These are phyloP conservation scores for Drosophila acutilabella DNA, from an alignment of 2,888 invertebrate genomes.

Conservation along the genomic window DNA sequence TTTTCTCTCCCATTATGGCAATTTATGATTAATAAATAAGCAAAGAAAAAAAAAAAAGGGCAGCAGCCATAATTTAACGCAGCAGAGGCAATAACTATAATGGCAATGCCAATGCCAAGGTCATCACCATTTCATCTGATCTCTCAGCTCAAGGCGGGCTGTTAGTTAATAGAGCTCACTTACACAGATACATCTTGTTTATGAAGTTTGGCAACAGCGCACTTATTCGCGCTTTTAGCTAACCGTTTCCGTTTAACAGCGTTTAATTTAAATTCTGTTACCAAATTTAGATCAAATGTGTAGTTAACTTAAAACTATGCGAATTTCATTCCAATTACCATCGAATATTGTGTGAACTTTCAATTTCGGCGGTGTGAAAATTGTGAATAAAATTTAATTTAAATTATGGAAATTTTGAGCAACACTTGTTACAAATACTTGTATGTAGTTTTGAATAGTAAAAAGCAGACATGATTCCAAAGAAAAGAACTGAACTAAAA, in stretches of 20 bases:
- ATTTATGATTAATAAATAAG: constrained; percentile 76
- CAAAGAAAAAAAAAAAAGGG: constrained; percentile 13
- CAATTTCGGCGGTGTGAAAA: not conserved
- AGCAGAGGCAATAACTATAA: constrained; percentile 1
- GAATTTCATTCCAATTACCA: not conserved
- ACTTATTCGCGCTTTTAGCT: constrained; percentile 27
- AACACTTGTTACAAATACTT: not conserved
- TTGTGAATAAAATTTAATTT: not conserved
- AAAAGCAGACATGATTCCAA: not conserved
- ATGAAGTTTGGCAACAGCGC: constrained; percentile 15
- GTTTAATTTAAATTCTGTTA: too few relatives aligned
- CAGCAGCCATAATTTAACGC: constrained; percentile 31
- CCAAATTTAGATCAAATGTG: too few relatives aligned
- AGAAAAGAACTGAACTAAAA: not conserved
- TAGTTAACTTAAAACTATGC: too few relatives aligned
- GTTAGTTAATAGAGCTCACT: constrained; percentile 23
- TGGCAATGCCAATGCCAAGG: constrained; percentile 48
- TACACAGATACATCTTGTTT: constrained; percentile 16
- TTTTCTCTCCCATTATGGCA: constrained; percentile 49
- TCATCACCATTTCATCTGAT: constrained; percentile 20
- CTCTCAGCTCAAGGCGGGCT: constrained; percentile 2
- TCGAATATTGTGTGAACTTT: not conserved
- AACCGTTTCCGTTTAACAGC: constrained; percentile 26
- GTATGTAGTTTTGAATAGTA: not conserved
- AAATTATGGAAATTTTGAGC: not conserved